These are phyloP conservation scores for Trissolcus japonicus DNA, from an alignment of 2,888 invertebrate species.

Conservation along the genomic window DNA sequence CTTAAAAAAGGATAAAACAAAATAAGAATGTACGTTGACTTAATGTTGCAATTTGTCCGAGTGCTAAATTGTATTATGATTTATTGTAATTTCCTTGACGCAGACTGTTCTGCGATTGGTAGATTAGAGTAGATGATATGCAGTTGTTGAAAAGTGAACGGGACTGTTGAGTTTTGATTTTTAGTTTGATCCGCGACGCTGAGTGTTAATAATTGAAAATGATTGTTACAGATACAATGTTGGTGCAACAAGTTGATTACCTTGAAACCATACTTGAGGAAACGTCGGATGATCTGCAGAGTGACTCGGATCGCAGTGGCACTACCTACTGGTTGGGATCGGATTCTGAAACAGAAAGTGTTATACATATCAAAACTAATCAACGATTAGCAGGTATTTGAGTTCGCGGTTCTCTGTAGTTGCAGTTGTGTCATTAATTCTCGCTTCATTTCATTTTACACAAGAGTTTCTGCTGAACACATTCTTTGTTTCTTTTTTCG, in stretches of 20 bases:
- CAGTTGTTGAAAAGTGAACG: slow-evolving; percentile 16
- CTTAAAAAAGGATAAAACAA: too few species aligned
- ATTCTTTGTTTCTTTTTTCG: neutral
- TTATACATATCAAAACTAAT: slow-evolving; percentile 79
- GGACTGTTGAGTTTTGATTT: slow-evolving; percentile 3
- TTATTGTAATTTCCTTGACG: neutral
- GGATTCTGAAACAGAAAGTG: slow-evolving; percentile 89
- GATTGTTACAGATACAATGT: slow-evolving; percentile 65
- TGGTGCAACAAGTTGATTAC: slow-evolving; percentile 81
- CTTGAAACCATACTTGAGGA: slow-evolving; percentile 93
- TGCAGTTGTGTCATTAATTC: slow-evolving; percentile 1
- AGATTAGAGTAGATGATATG: slow-evolving; percentile 3
- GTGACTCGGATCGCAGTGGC: slow-evolving; percentile 82
- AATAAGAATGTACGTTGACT: too few species aligned
- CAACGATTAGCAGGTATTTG: slow-evolving; percentile 68
- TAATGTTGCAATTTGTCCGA: too few species aligned
- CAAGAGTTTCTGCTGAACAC: neutral
- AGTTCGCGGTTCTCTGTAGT: neutral
- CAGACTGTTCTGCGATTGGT: neutral
- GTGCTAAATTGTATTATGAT: neutral
- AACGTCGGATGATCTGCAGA: slow-evolving; percentile 89
- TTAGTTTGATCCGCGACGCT: slow-evolving; percentile 1
- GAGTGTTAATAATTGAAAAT: slow-evolving; percentile 19
- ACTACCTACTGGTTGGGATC: slow-evolving; percentile 79
- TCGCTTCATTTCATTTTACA: neutral